A percentile compares a stretch with the other conserved stretches of the same genome.
Evolutionary conservation across 2,113 vertebrate genomes (phyloP).

Genomic region (Daboia siamensis): DNA sequence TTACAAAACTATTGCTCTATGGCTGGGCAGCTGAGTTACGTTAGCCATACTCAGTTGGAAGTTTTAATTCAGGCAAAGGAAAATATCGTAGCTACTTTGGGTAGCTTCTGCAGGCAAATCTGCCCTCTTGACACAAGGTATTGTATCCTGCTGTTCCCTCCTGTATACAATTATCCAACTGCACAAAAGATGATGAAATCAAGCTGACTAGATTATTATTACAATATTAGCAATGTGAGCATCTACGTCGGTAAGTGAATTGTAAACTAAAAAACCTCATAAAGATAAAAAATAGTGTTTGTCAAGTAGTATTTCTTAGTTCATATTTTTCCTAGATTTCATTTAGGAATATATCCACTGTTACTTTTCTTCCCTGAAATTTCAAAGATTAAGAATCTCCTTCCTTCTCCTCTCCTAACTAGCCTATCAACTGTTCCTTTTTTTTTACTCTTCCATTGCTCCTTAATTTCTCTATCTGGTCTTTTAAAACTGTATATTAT

Average conservation of each 20-base stretch:
- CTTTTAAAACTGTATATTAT: conserved; percentile 30
- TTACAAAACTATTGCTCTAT: conserved; percentile 22
- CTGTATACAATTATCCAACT: neutral
- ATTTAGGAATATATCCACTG: neutral
- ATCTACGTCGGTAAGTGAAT: neutral
- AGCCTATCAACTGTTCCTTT: neutral
- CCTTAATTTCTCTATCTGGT: neutral
- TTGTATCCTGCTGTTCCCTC: neutral
- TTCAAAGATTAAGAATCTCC: neutral
- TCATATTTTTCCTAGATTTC: neutral
- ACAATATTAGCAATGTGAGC: neutral
- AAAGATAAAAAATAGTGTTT: neutral
- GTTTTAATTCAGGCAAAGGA: neutral
- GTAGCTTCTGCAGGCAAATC: neutral
- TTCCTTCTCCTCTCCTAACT: neutral
- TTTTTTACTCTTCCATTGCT: neutral
- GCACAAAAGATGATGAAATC: neutral
- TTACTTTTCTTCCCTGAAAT: neutral
- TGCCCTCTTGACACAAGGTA: neutral
- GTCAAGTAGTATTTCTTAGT: neutral
- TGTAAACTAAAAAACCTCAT: neutral
- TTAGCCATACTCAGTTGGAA: neutral
- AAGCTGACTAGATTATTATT: neutral
- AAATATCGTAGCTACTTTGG: neutral
- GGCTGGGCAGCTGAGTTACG: neutral